These are phyloP conservation scores for Daboia siamensis DNA, from an alignment of 2,113 vertebrate genomes.

Conservation along the genomic window DNA sequence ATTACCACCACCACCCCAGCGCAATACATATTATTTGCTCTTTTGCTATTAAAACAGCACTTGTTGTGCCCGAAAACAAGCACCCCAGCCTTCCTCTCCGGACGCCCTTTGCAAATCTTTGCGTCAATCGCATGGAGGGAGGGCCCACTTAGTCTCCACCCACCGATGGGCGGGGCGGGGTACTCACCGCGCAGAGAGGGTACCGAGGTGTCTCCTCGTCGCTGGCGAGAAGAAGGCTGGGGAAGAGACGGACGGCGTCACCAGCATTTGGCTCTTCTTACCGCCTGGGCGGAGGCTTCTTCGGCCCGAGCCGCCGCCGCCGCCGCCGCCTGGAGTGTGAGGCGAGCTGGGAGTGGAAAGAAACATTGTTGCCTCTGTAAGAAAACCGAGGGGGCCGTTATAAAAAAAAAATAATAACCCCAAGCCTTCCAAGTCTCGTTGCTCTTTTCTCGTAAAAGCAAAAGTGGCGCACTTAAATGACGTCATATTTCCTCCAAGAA, in stretches of 20 bases:
- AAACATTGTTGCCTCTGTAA: conserved; percentile 56
- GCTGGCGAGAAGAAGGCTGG: conserved; percentile 66
- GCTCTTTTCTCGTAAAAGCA: accelerated
- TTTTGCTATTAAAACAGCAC: background rate
- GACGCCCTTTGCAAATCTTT: background rate
- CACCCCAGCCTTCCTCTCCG: background rate
- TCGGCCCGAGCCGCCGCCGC: conserved; percentile 47
- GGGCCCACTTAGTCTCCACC: background rate
- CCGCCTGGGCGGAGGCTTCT: conserved; percentile 50
- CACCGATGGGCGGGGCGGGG: background rate
- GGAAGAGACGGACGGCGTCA: conserved; percentile 34
- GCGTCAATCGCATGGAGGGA: background rate
- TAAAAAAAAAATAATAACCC: background rate
- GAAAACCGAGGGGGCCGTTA: accelerated
- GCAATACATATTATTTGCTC: background rate
- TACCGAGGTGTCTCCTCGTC: conserved; percentile 55
- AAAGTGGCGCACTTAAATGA: background rate
- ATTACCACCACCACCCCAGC: background rate
- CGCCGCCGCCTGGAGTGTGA: conserved; percentile 47
- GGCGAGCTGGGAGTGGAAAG: conserved; percentile 55
- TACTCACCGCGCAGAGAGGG: conserved; percentile 68
- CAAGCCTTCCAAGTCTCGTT: accelerated
- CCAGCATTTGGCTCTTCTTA: conserved; percentile 55
- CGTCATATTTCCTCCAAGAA: background rate
- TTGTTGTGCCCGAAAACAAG: background rate